phyloP scores from a whole-genome alignment of 1,140 invertebrate species.

The Himalopsyche phryganea region DNA sequence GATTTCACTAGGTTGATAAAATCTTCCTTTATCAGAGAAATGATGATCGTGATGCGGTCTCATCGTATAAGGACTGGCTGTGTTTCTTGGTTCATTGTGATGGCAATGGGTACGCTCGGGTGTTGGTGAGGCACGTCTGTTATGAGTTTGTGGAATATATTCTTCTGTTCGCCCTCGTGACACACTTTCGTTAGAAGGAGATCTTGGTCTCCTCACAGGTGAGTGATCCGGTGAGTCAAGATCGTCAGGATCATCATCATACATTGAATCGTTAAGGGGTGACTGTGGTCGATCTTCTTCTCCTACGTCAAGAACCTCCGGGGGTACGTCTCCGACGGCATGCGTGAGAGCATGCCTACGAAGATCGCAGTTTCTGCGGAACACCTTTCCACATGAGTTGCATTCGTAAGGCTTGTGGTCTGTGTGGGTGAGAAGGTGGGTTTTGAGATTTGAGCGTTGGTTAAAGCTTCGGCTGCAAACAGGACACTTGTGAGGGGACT shows the following conservation, averaged over 20 bases:
- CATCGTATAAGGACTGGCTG: slow-evolving; percentile 64
- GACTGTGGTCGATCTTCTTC: slow-evolving; percentile 58
- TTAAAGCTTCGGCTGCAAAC: slow-evolving; percentile 86
- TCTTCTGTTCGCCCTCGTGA: slow-evolving; percentile 48
- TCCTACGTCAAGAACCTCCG: slow-evolving; percentile 62
- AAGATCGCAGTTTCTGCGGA: slow-evolving; percentile 80
- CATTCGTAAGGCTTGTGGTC: slow-evolving; percentile 94
- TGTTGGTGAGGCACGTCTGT: slow-evolving; percentile 41
- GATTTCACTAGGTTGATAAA: slow-evolving; percentile 34
- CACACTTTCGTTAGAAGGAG: slow-evolving; percentile 48
- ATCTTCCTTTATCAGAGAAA: slow-evolving; percentile 44
- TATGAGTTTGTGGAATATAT: slow-evolving; percentile 32
- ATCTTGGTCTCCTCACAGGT: slow-evolving; percentile 51
- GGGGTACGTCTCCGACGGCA: slow-evolving; percentile 75
- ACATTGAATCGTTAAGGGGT: slow-evolving; percentile 51
- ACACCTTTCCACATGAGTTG: slow-evolving; percentile 83
- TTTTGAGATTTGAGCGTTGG: slow-evolving; percentile 88
- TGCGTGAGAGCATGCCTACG: slow-evolving; percentile 81
- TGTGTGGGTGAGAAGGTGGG: slow-evolving; percentile 91
- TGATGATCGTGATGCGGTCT: slow-evolving; percentile 56
- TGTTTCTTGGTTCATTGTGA: slow-evolving; percentile 55
- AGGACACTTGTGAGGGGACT: slow-evolving; percentile 88
- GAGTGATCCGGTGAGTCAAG: slow-evolving; percentile 57
- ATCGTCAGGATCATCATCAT: slow-evolving; percentile 57
- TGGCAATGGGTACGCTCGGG: slow-evolving; percentile 64